Percentiles rank a stretch among this genome's conserved stretches.
phyloP scores from a whole-genome alignment of 1,140 invertebrate genomes.

The Sycophila sp. region DNA sequence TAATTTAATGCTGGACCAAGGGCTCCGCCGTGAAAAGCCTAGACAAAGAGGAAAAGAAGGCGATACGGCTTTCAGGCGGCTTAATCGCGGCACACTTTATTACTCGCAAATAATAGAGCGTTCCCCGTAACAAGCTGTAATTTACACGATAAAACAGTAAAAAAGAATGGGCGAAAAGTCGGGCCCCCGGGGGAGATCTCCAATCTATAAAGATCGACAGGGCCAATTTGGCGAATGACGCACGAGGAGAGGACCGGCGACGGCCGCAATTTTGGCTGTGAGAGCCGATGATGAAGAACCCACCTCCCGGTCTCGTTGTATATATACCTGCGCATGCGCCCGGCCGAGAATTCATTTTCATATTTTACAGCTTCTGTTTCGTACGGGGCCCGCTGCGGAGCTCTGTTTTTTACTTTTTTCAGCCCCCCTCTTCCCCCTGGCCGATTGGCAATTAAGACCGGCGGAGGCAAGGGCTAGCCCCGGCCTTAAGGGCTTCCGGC shows the following conservation, averaged over 20 bases:
- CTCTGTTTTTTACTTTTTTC: neutral
- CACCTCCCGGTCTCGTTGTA: neutral
- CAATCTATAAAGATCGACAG: conserved; percentile 19
- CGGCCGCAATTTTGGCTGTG: neutral
- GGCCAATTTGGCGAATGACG: conserved; percentile 14
- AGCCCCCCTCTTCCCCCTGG: neutral
- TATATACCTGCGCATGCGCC: neutral
- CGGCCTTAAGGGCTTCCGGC: conserved; percentile 7
- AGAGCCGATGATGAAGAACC: neutral
- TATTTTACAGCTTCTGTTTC: conserved; percentile 34
- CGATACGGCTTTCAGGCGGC: too few relatives aligned
- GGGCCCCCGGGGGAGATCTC: too few relatives aligned
- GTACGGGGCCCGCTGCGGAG: neutral
- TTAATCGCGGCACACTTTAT: too few relatives aligned
- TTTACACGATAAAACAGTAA: too few relatives aligned
- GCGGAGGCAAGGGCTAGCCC: neutral
- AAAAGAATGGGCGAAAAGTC: too few relatives aligned
- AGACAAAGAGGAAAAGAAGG: too few relatives aligned
- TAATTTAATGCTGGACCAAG: too few relatives aligned
- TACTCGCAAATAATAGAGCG: too few relatives aligned
- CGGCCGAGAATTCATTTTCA: conserved; percentile 25
- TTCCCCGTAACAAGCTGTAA: too few relatives aligned
- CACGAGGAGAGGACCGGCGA: conserved; percentile 1
- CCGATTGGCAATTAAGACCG: conserved; percentile 5
- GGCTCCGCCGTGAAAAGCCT: too few relatives aligned